phyloP scores from a whole-genome alignment of 2,113 vertebrate genomes.

The Myodes glareolus region DNA sequence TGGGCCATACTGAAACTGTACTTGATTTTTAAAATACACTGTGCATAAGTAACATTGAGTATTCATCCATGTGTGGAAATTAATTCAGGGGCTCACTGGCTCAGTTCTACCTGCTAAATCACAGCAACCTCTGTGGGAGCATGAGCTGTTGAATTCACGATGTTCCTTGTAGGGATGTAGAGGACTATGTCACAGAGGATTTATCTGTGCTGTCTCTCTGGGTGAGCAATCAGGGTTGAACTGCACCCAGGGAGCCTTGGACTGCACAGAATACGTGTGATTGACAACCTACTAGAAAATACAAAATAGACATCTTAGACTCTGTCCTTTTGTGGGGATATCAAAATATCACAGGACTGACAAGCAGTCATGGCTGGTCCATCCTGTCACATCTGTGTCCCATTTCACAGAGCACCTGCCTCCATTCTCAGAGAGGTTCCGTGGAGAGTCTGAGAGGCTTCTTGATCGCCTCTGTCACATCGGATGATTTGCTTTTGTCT shows the following conservation, averaged over 20 bases:
- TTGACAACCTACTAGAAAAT: background rate
- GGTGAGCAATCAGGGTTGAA: background rate
- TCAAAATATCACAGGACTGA: conserved; percentile 21
- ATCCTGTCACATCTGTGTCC: background rate
- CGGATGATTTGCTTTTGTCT: background rate
- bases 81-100: background rate
- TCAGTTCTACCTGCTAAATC: background rate
- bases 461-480: background rate
- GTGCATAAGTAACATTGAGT: background rate
- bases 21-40: conserved; percentile 21
- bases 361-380: background rate
- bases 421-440: background rate
- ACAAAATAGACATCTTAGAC: background rate
- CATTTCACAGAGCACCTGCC: background rate
- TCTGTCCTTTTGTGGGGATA: background rate
- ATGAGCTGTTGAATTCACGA: rapidly evolving
- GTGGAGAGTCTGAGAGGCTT: background rate
- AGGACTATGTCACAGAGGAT: background rate
- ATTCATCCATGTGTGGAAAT: conserved; percentile 54
- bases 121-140: background rate
- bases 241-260: background rate
- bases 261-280: background rate
- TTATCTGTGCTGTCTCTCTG: background rate
- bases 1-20: conserved; percentile 43
- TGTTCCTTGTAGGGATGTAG: background rate